phyloP scores from a whole-genome alignment of 2,113 vertebrate genomes.

The Alethe diademata region DNA sequence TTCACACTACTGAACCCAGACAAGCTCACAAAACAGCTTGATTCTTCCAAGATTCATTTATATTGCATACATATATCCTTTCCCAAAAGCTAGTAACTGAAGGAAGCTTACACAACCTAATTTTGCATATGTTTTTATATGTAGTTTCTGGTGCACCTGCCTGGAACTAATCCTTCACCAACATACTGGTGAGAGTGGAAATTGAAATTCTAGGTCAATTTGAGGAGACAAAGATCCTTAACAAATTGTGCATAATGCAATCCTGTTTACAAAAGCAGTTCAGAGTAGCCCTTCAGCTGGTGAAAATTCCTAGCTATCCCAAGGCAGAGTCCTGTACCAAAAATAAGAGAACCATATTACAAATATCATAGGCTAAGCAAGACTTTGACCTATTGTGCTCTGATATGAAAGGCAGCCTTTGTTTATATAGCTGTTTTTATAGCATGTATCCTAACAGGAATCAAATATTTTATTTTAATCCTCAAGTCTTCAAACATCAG shows the following conservation, averaged over 20 bases:
- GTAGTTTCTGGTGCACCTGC: not conserved
- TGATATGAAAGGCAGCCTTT: not conserved
- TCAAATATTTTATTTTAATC: not conserved
- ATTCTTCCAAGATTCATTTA: not conserved
- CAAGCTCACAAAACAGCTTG: not conserved
- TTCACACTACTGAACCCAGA: not conserved
- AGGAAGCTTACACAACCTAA: not conserved
- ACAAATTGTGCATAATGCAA: not conserved
- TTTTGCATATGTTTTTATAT: not conserved
- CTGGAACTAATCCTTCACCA: not conserved
- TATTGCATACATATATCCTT: fast-evolving
- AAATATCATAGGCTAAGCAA: not conserved
- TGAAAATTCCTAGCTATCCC: not conserved
- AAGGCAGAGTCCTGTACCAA: not conserved
- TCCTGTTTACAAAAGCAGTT: not conserved
- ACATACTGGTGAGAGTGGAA: not conserved
- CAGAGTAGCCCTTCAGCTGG: not conserved
- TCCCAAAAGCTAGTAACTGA: not conserved
- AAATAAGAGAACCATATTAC: not conserved
- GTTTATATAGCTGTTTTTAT: not conserved
- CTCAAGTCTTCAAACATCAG: not conserved
- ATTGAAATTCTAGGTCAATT: not conserved
- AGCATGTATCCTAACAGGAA: not conserved
- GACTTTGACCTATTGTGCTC: not conserved
- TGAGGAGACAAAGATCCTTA: not conserved